Evolutionary conservation across 2,797 vertebrate species (phyloP).

Genomic region (Sarcoramphus papa): DNA sequence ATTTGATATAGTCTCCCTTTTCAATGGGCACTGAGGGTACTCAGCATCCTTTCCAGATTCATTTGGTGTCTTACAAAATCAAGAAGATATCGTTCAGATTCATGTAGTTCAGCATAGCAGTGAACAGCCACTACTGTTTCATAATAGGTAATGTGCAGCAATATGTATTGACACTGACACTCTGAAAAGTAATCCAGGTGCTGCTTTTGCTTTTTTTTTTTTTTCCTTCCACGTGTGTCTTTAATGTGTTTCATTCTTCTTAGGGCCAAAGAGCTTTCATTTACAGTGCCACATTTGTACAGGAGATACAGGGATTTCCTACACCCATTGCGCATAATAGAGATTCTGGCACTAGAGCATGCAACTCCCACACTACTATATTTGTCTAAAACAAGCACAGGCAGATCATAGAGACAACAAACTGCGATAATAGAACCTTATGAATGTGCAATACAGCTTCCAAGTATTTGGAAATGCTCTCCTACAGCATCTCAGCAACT

Average conservation of each 20-base stretch:
- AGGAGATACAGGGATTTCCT: neutral
- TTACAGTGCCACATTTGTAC: neutral
- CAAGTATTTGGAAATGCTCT: constrained; percentile 1
- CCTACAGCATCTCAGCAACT: neutral
- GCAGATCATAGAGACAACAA: neutral
- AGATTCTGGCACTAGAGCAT: neutral
- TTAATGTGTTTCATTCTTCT: neutral
- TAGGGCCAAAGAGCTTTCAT: neutral
- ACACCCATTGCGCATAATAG: neutral
- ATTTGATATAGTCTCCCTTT: neutral
- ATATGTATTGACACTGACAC: neutral
- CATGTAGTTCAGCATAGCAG: neutral
- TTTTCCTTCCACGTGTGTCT: neutral
- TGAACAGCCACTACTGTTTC: neutral
- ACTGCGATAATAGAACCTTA: neutral
- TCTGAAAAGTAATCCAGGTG: neutral
- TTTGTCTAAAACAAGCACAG: constrained; percentile 22
- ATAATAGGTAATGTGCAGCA: neutral
- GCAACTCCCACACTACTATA: neutral
- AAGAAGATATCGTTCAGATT: neutral
- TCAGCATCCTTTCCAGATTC: neutral
- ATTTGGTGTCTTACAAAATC: neutral
- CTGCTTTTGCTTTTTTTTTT: neutral
- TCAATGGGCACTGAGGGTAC: neutral
- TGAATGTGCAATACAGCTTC: neutral